Evolutionary conservation across 2,113 vertebrate genomes (phyloP).

Genomic region (Pteropus alecto): DNA sequence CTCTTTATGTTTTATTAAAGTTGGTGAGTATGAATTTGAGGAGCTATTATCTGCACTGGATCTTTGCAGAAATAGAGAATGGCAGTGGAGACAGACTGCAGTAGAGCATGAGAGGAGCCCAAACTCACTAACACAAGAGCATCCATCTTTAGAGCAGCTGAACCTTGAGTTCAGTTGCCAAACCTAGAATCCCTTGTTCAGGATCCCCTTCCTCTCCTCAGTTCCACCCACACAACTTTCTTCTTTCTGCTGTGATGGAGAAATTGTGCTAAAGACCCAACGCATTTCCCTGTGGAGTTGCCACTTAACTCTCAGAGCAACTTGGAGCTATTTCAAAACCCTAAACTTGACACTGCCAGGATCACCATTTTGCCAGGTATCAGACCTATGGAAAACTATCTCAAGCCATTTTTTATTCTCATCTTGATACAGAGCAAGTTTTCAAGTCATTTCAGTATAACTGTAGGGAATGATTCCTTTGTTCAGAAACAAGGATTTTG

Average conservation of each 20-base stretch:
- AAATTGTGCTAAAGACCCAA: background rate
- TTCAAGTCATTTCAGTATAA: background rate
- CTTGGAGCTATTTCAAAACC: background rate
- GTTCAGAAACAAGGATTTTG: background rate
- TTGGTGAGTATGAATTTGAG: background rate
- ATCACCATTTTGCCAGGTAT: background rate
- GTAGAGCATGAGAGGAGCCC: background rate
- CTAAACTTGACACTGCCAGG: background rate
- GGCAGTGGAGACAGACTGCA: background rate
- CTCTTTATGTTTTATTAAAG: background rate
- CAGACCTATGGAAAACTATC: background rate
- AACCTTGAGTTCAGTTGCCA: background rate
- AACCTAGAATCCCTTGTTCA: background rate
- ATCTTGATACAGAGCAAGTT: background rate
- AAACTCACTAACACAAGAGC: background rate
- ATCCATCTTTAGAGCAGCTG: background rate
- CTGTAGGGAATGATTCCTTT: background rate
- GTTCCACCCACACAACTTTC: background rate
- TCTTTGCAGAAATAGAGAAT: background rate
- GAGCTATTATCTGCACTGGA: background rate
- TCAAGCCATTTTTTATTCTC: background rate
- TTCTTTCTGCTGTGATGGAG: background rate
- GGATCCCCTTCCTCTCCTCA: background rate
- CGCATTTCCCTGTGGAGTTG: background rate
- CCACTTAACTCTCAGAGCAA: background rate